Evolutionary conservation across 2,888 invertebrate genomes (phyloP), one percentile per base, ranked within the genome.

Genomic region (Drosophila austrosaltans): DNA sequence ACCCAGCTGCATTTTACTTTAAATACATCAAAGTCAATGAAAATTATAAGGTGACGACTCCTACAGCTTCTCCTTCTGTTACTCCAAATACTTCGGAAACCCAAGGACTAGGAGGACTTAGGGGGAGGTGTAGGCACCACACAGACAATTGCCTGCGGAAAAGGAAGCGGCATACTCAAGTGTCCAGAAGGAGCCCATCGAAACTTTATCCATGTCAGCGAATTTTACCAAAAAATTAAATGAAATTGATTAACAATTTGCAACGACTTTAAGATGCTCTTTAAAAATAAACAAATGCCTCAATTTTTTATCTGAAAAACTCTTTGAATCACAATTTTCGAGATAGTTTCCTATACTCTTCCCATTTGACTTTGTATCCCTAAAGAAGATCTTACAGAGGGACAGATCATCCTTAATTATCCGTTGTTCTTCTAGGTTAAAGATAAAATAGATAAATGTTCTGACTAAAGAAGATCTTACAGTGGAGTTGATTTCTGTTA

Each of bases 181-280:
- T 56, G 63, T 71, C 64, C 54, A 42, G 40, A 39, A 32, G 25
- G n/a, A 60, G 42, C 48, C 39, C 56, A 56, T 67, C 56, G 63
- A 77, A 82, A 79, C 63, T 76, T 80, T 83, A 68, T 48, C 69
- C 57, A 58, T 76, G 89, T 89, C 82, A 78, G 87, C 85, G 67
- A 36, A 53, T 6, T 48, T 22, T 32, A 22, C 22, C 2, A 16
- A n/a, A 44, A 70, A 70, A 57, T 36, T 57, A 39, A 36, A 22
- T 12, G 22, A 22, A 12, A 39, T 10, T 22, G 7, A 7, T 0
- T 0, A 12, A 22, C 36, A 36, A 39, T 2, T 22, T 28, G 8
- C 1, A 42, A 59, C n/a, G n/a, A 16, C 3, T 42, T 8, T 25
- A 6, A 2, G 12, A 28, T 39, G 1, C 39, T 16, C 30, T 57